Percentiles rank a stretch among this genome's conserved stretches.
These are phyloP conservation scores for Pedionomus torquatus DNA, from an alignment of 2,113 vertebrate genomes.

Conservation along the genomic window DNA sequence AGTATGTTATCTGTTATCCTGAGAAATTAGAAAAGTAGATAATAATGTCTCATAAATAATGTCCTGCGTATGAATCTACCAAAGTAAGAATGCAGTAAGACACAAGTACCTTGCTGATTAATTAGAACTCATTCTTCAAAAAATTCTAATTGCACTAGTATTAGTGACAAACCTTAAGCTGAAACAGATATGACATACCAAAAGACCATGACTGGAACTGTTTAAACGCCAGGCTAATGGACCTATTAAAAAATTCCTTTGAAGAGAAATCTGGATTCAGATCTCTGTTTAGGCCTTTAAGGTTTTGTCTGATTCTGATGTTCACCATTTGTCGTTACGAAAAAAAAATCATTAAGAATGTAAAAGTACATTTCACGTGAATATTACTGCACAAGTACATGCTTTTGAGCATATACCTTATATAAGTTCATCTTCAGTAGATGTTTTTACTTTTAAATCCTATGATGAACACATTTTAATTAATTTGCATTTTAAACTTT, in stretches of 20 bases:
- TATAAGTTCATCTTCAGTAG: background rate
- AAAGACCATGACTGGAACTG: background rate
- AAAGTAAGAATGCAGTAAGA: background rate
- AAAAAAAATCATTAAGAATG: background rate
- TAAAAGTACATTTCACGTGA: background rate
- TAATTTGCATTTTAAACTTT: background rate
- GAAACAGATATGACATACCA: background rate
- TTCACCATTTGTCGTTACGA: background rate
- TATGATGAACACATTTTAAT: background rate
- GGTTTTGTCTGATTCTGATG: background rate
- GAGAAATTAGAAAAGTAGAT: conserved; percentile 1
- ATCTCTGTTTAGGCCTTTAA: background rate
- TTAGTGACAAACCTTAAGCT: background rate
- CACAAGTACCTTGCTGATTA: background rate
- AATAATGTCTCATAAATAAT: background rate
- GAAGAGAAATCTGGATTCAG: background rate
- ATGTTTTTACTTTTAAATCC: background rate
- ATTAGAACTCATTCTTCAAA: background rate
- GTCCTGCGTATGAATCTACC: background rate
- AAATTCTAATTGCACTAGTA: background rate
- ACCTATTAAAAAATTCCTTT: background rate
- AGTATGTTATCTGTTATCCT: conserved; percentile 96
- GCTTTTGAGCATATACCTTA: background rate
- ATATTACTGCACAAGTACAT: background rate
- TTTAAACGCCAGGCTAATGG: background rate